Base-by-base conservation (phyloP, 2,797 vertebrate genomes). In the Melanogrammus aeglefinus region DNA sequence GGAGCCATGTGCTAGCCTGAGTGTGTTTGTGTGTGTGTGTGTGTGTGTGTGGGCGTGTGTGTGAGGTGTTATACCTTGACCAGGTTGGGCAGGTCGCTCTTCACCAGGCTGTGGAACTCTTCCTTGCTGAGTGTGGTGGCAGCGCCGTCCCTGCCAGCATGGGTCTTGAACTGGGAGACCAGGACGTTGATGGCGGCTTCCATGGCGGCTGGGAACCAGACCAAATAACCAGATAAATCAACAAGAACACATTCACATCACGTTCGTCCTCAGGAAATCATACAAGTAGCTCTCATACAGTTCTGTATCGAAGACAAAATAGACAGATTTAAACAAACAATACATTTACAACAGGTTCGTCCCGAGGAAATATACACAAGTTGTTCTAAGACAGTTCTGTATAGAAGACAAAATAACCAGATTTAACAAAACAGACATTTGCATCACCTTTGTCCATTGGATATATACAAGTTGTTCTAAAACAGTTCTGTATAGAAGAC, bases 121-220 rank as follows among this genome's bases (percentile, higher is more conserved):
- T 92, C 93, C 85, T 90, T 94, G 86, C 93, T 95, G 82, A 95
- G 87, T 1, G 94, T 94, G 86, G 81, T 81, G 77, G 85, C 74
- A 33, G 91, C 88, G 2, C 91, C 94, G 0, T 94, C 93, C 10
- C 90, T 91, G 31, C 91, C 92, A 3, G 94, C 94, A 6, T 87
- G 88, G 0, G 0, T 44, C 92, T 95, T 94, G 82, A 95, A 95
- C 86, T 94, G 86, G 77, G 80, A 39, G 78, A 94, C 82, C 0
- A 95, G 83, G 39, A 89, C 89, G 70, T 51, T 82, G 82, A 95
- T 95, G 76, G 94, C 94, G n/a, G 85, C 81, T 85, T 95, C 94
- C 94, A 95, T 95, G 86, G 69, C 78, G 82, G 6, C 14, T 70
- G 47, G 21, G 0, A 3, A 29, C 41, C 0, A 70, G 3, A 72